Conservation (phyloP, 1,140 invertebrate species). For the Atta cephalotes region DNA sequence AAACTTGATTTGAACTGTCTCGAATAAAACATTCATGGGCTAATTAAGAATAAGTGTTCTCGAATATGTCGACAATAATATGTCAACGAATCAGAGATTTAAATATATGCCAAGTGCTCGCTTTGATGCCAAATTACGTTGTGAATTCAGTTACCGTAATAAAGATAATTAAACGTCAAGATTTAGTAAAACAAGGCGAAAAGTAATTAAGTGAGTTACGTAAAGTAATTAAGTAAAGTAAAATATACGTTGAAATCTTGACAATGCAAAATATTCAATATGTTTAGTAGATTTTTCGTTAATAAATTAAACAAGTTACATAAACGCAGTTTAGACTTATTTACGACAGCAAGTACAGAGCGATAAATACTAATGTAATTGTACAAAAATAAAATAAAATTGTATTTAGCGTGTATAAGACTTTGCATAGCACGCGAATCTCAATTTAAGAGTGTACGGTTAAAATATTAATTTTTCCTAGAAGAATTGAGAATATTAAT, state of each 20-base stretch:
- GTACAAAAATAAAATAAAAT: constrained; percentile 5
- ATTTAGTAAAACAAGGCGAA: constrained; percentile 38
- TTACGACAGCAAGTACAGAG: not conserved
- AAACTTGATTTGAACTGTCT: constrained; percentile 40
- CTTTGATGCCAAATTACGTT: constrained; percentile 49
- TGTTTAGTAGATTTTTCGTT: not conserved
- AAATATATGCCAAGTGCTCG: constrained; percentile 24
- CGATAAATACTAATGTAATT: constrained; percentile 6
- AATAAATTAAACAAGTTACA: constrained; percentile 17
- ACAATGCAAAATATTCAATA: not conserved
- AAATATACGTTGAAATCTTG: not conserved
- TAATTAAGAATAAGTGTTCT: constrained; percentile 39
- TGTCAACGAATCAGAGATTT: constrained; percentile 15
- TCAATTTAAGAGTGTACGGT: not conserved
- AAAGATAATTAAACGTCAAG: constrained; percentile 36
- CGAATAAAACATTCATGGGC: constrained; percentile 38
- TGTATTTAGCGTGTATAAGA: not conserved
- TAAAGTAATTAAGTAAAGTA: constrained; percentile 32
- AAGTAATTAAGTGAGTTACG: constrained; percentile 16
- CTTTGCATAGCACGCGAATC: constrained; percentile 11
- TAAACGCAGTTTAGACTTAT: not conserved
- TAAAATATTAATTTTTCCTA: constrained; percentile 25
- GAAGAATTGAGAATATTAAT: constrained; percentile 37
- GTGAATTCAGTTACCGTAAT: constrained; percentile 38
- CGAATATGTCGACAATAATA: constrained; percentile 58